Conservation (phyloP, 2,888 invertebrate genomes). For the Spisula solida region DNA sequence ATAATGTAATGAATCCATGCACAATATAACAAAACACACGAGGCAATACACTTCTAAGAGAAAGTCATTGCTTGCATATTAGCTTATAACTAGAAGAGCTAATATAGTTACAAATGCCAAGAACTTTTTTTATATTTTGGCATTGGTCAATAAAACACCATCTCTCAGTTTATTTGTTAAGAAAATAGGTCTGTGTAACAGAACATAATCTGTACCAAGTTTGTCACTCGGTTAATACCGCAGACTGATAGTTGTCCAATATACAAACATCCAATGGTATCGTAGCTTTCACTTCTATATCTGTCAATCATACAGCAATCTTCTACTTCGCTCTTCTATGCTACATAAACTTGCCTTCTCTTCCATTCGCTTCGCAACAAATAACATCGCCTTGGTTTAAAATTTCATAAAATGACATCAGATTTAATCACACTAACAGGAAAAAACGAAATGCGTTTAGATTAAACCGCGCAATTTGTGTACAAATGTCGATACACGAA, state of each 20-base stretch:
- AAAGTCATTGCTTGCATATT: neutral
- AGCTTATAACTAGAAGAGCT: neutral
- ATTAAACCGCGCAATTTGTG: neutral
- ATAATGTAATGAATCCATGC: neutral
- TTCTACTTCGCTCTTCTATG: neutral
- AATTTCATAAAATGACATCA: neutral
- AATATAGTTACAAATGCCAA: neutral
- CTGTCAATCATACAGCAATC: constrained; percentile 31
- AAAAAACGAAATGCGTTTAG: neutral
- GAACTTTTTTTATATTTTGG: neutral
- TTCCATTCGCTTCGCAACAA: neutral
- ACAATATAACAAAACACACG: neutral
- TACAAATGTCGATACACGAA: neutral
- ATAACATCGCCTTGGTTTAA: neutral
- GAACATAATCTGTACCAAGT: neutral
- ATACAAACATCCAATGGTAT: constrained; percentile 40
- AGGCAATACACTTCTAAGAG: neutral
- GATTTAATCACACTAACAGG: neutral
- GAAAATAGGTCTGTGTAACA: neutral
- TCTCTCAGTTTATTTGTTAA: neutral
- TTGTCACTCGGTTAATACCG: constrained; percentile 4
- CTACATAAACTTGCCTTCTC: neutral
- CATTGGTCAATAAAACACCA: constrained; percentile 3
- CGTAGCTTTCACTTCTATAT: neutral
- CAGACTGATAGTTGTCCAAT: constrained; percentile 12